Percentiles rank a stretch among this genome's conserved stretches.
Conservation (phyloP, 2,888 invertebrate species). For the Zygogramma bicolorata region DNA sequence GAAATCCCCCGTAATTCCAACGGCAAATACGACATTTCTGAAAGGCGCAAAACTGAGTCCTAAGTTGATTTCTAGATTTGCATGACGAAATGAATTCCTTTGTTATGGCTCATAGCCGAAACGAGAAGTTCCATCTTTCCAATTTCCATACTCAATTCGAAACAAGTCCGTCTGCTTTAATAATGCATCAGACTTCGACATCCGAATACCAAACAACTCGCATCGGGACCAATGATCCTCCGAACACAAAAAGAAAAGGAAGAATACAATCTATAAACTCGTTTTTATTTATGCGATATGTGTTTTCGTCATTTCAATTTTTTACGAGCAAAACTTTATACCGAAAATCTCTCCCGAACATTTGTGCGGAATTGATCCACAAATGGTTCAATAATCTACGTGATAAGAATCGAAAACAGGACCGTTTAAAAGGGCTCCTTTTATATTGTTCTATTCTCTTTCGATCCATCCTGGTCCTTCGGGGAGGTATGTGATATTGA, state of each 20-base stretch:
- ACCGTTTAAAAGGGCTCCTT: constrained; percentile 33
- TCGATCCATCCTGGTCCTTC: background rate
- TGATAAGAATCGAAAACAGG: constrained; percentile 51
- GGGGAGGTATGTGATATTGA: background rate
- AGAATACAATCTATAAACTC: constrained; percentile 57
- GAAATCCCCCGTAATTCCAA: background rate
- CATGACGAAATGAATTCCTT: constrained; percentile 42
- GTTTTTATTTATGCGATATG: constrained; percentile 54
- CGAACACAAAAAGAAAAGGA: constrained; percentile 23
- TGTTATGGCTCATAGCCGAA: constrained; percentile 35
- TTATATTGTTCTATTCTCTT: constrained; percentile 17
- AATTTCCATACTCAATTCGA: constrained; percentile 47
- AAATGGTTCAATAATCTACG: constrained; percentile 59
- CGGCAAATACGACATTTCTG: background rate
- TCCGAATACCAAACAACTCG: constrained; percentile 50
- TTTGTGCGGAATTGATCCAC: constrained; percentile 54
- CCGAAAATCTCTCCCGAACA: constrained; percentile 49
- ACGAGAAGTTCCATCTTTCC: constrained; percentile 41
- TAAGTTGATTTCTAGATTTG: constrained; percentile 27
- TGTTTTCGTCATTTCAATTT: constrained; percentile 56
- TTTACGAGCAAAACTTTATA: constrained; percentile 46
- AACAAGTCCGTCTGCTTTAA: constrained; percentile 48
- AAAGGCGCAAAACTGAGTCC: background rate
- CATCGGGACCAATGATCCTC: constrained; percentile 22
- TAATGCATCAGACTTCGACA: constrained; percentile 55